Conservation (phyloP, 2,888 invertebrate genomes). For the Pasiphila rectangulata region DNA sequence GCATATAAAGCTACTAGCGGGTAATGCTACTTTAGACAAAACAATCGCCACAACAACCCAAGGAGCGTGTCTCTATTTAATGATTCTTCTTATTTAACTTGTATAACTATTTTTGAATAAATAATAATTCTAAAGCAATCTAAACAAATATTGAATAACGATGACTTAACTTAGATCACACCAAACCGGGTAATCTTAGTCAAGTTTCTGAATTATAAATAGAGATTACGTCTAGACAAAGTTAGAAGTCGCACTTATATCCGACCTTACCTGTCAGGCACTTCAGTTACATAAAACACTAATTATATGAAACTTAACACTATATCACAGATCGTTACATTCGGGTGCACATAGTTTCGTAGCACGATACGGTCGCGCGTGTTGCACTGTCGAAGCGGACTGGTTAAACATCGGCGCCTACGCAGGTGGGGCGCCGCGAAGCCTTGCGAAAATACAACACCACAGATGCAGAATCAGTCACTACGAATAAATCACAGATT, state of each 20-base stretch:
- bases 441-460: conserved; percentile 70
- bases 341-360: conserved; percentile 60
- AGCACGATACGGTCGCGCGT: conserved; percentile 54
- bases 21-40: conserved; percentile 39
- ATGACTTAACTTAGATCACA: conserved; percentile 10
- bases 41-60: conserved; percentile 45
- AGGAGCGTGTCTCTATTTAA: conserved; percentile 35
- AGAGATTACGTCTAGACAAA: conserved; percentile 41
- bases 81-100: conserved; percentile 12
- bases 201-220: conserved; percentile 42
- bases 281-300: conserved; percentile 48
- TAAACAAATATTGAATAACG: conserved; percentile 11
- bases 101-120: not conserved
- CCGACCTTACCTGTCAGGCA: conserved; percentile 50
- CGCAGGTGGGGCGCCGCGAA: conserved; percentile 68
- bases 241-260: conserved; percentile 4
- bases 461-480: conserved; percentile 14
- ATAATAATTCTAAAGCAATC: not conserved
- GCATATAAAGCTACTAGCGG: conserved; percentile 37
- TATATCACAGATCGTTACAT: conserved; percentile 75
- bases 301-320: conserved; percentile 66
- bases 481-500: conserved; percentile 13
- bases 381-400: conserved; percentile 57
- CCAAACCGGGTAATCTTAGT: conserved; percentile 29
- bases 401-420: conserved; percentile 57